These are phyloP conservation scores for Nyctalus aviator DNA, from an alignment of 2,797 vertebrate genomes.

Conservation along the genomic window DNA sequence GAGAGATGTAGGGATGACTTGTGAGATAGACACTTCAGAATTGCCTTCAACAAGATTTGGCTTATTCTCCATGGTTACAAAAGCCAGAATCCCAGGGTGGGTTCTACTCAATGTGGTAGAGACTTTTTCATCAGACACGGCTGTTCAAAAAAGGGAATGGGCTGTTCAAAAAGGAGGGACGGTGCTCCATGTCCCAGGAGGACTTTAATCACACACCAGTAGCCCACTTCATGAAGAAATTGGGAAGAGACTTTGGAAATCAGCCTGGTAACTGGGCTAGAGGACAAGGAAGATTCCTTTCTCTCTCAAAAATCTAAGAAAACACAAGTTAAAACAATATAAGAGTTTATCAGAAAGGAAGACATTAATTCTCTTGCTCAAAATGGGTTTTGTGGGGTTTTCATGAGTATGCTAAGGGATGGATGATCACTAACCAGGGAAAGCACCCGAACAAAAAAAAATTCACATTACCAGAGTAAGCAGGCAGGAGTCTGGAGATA, in stretches of 20 bases:
- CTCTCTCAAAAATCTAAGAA: slow-evolving; percentile 45
- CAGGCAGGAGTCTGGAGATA: neutral
- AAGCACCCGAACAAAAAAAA: neutral
- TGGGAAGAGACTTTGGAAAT: neutral
- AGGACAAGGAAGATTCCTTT: neutral
- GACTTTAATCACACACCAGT: neutral
- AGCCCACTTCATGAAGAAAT: neutral
- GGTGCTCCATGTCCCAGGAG: neutral
- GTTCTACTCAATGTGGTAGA: neutral
- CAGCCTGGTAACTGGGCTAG: neutral
- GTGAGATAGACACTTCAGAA: neutral
- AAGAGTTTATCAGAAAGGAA: neutral
- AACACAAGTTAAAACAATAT: neutral
- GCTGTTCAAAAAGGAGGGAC: neutral
- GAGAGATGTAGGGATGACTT: neutral
- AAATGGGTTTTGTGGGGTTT: neutral
- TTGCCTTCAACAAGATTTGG: neutral
- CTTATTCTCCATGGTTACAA: neutral
- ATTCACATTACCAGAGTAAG: neutral
- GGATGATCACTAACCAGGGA: slow-evolving; percentile 5
- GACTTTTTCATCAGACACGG: neutral
- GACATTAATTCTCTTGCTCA: neutral
- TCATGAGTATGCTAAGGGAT: neutral
- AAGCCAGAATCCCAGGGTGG: neutral
- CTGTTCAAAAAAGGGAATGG: neutral